Evolutionary conservation across 2,888 invertebrate species (phyloP).

Genomic region (Anaspis maculata): DNA sequence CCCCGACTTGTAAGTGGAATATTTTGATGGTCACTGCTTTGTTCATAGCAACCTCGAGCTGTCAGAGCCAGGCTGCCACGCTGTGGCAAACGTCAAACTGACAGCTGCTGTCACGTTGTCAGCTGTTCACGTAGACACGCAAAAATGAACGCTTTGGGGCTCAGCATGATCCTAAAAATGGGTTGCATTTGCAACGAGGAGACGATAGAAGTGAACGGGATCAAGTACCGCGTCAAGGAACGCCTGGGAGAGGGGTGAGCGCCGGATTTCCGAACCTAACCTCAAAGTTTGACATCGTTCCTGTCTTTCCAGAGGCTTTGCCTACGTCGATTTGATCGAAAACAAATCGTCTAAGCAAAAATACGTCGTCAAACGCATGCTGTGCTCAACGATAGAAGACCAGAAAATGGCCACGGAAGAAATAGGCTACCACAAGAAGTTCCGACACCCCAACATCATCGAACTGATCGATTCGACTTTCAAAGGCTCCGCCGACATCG

Average conservation of each 20-base stretch:
- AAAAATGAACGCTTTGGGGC: conserved; percentile 59
- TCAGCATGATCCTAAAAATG: conserved; percentile 61
- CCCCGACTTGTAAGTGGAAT: too few species aligned
- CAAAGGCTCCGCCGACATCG: conserved; percentile 55
- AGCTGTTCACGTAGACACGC: too few species aligned
- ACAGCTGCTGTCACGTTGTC: too few species aligned
- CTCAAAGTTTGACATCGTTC: conserved; percentile 4
- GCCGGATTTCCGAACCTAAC: conserved; percentile 4
- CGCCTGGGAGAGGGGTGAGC: conserved; percentile 69
- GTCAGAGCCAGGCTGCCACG: too few species aligned
- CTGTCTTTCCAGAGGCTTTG: conserved; percentile 72
- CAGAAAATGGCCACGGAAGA: conserved; percentile 64
- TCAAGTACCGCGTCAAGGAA: conserved; percentile 59
- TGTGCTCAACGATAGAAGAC: conserved; percentile 72
- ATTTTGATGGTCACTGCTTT: too few species aligned
- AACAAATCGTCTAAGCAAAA: conserved; percentile 54
- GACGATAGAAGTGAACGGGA: conserved; percentile 59
- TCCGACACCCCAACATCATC: conserved; percentile 67
- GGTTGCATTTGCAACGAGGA: conserved; percentile 72
- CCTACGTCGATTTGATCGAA: conserved; percentile 69
- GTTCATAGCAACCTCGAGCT: too few species aligned
- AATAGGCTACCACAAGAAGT: conserved; percentile 61
- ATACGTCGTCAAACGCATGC: conserved; percentile 71
- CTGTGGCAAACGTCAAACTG: too few species aligned
- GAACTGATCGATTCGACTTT: conserved; percentile 61